phyloP scores from a whole-genome alignment of 1,140 invertebrate species.

The Anoplolepis gracilipes region DNA sequence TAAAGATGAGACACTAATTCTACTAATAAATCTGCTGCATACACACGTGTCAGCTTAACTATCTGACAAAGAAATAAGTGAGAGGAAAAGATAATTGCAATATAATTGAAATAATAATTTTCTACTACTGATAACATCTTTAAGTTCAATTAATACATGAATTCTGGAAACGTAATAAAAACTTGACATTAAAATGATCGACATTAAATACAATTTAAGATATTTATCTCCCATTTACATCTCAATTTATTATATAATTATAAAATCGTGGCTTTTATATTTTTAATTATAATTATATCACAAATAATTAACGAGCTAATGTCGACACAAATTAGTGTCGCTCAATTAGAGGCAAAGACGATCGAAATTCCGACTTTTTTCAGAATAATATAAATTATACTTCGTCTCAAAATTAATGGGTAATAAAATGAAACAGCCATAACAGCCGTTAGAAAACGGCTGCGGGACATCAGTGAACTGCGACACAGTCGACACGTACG shows the following conservation, averaged over 20 bases:
- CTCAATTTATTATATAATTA: not conserved
- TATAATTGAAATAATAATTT: no score
- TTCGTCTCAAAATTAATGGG: slow-evolving; percentile 56
- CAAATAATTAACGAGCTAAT: slow-evolving; percentile 4
- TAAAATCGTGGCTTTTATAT: not conserved
- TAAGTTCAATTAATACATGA: not conserved
- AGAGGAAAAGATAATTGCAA: no score
- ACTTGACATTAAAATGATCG: not conserved
- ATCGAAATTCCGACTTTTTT: slow-evolving; percentile 9
- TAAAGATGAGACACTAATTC: not conserved
- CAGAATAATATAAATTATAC: slow-evolving; percentile 24
- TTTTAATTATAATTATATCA: not conserved
- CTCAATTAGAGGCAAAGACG: not conserved
- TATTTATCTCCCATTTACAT: not conserved
- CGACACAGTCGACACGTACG: slow-evolving; percentile 17
- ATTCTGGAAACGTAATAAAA: not conserved
- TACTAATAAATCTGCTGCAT: slow-evolving; percentile 1
- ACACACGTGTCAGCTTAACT: not conserved
- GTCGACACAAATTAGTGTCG: not conserved
- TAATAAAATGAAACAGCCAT: slow-evolving; percentile 49
- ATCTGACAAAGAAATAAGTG: slow-evolving; percentile 21
- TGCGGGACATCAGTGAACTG: slow-evolving; percentile 18
- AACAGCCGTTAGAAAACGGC: slow-evolving; percentile 46
- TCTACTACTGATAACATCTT: not conserved
- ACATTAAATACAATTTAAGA: not conserved